A percentile compares a stretch with the other conserved stretches of the same genome.
phyloP scores from a whole-genome alignment of 2,888 invertebrate genomes.

The Ennomos erosarius region DNA sequence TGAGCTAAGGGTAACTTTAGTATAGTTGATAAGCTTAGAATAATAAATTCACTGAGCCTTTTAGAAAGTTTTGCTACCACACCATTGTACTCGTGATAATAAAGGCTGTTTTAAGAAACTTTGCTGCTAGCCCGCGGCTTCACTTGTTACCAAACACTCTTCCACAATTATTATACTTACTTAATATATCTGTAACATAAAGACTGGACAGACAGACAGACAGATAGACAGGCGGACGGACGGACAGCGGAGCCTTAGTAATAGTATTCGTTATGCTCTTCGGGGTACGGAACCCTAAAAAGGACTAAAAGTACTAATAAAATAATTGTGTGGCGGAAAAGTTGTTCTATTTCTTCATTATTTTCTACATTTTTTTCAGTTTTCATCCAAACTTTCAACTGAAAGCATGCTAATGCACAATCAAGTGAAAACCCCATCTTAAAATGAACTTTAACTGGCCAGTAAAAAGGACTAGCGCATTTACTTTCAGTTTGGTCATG shows the following conservation, averaged over 20 bases:
- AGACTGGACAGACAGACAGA: too few species aligned
- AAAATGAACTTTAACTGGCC: conserved; percentile 17
- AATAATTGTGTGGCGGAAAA: too few species aligned
- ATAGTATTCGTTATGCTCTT: too few species aligned
- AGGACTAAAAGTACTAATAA: too few species aligned
- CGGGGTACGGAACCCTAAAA: too few species aligned
- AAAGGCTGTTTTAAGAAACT: conserved; percentile 1
- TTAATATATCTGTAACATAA: too few species aligned
- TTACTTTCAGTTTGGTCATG: conserved; percentile 51
- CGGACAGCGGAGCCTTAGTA: too few species aligned
- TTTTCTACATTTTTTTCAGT: neutral
- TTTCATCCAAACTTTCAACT: conserved; percentile 8
- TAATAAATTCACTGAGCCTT: conserved; percentile 39
- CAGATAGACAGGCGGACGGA: too few species aligned
- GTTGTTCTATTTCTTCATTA: too few species aligned
- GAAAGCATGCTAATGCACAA: conserved; percentile 13
- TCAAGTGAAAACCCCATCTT: conserved; percentile 6
- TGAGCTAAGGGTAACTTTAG: conserved; percentile 47
- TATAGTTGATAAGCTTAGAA: conserved; percentile 39
- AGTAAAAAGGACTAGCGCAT: conserved; percentile 15
- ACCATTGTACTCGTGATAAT: conserved; percentile 12
- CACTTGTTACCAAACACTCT: too few species aligned
- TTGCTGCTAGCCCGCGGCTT: too few species aligned
- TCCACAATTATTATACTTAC: too few species aligned
- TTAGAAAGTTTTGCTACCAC: conserved; percentile 40